Conservation (phyloP, 2,113 vertebrate species). For the Istiophorus platypterus region DNA sequence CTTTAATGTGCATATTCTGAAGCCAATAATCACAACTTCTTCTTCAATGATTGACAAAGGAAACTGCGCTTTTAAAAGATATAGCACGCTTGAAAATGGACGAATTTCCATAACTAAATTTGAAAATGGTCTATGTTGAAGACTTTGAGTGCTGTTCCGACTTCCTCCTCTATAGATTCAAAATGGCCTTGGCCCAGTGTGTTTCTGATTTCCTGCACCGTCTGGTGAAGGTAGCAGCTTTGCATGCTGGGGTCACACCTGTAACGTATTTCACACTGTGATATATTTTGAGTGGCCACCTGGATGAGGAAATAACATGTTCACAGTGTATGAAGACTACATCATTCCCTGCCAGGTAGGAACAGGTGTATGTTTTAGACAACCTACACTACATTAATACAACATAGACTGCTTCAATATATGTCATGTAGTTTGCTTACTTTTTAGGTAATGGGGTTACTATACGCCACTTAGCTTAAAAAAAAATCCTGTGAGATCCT, state of each 20-base stretch:
- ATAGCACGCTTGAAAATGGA: background rate
- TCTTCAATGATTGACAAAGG: slow-evolving; percentile 13
- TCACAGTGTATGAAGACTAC: slow-evolving; percentile 74
- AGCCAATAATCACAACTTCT: background rate
- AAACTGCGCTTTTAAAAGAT: background rate
- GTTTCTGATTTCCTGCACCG: slow-evolving; percentile 73
- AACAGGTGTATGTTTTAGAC: slow-evolving; percentile 72
- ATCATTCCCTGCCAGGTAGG: slow-evolving; percentile 70
- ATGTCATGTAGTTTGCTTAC: too few species aligned
- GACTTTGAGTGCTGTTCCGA: slow-evolving; percentile 17
- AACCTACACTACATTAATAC: slow-evolving; percentile 35
- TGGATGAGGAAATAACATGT: slow-evolving; percentile 83
- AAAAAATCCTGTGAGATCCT: background rate
- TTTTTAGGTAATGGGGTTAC: background rate
- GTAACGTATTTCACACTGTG: slow-evolving; percentile 79
- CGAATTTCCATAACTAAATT: background rate
- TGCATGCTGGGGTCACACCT: slow-evolving; percentile 82
- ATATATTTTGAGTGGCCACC: slow-evolving; percentile 78
- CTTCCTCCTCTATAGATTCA: slow-evolving; percentile 27
- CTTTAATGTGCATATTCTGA: background rate
- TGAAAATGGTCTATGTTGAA: background rate
- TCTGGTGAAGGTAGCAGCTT: slow-evolving; percentile 72
- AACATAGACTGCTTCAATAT: slow-evolving; percentile 9
- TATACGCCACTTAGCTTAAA: background rate
- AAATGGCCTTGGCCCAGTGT: slow-evolving; percentile 49